A percentile compares a stretch with the other conserved stretches of the same genome.
phyloP scores from a whole-genome alignment of 2,888 invertebrate species.

The Rambutsinella grinnellia region DNA sequence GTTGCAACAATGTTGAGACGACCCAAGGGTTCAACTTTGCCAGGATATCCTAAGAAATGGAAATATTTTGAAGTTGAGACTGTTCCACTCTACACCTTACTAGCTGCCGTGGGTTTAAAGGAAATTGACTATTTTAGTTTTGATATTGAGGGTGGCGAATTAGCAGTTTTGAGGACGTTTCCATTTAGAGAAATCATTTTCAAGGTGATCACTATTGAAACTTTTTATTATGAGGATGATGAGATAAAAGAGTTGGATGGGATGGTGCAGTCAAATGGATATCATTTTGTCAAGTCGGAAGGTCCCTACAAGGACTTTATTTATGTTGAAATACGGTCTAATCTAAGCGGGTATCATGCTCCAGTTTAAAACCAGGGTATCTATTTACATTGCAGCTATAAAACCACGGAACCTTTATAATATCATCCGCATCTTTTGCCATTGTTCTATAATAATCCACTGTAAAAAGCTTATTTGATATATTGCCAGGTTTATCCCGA shows the following conservation, averaged over 20 bases:
- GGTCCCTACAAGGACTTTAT: too few relatives aligned
- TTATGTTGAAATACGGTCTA: too few relatives aligned
- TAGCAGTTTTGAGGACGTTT: conserved; percentile 16
- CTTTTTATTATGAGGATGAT: conserved; percentile 1
- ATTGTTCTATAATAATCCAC: neutral
- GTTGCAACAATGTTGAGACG: too few relatives aligned
- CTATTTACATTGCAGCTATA: conserved; percentile 34
- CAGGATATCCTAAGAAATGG: conserved; percentile 26
- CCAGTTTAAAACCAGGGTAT: conserved; percentile 29
- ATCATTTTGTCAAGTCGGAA: conserved; percentile 8
- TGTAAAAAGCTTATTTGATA: neutral
- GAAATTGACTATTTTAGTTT: conserved; percentile 34
- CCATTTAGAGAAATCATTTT: conserved; percentile 24
- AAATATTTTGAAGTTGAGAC: conserved; percentile 20
- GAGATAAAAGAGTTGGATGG: conserved; percentile 9
- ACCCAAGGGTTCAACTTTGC: too few relatives aligned
- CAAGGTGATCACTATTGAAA: conserved; percentile 18
- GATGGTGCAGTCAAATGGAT: conserved; percentile 4
- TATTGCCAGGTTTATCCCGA: neutral
- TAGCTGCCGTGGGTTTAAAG: conserved; percentile 20
- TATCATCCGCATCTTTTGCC: neutral
- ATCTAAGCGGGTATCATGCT: conserved; percentile 16
- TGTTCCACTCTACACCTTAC: conserved; percentile 13
- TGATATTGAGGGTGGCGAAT: conserved; percentile 20
- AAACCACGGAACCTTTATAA: conserved; percentile 44